Conservation (phyloP, 2,797 vertebrate species). For the Taenioides sp. region DNA sequence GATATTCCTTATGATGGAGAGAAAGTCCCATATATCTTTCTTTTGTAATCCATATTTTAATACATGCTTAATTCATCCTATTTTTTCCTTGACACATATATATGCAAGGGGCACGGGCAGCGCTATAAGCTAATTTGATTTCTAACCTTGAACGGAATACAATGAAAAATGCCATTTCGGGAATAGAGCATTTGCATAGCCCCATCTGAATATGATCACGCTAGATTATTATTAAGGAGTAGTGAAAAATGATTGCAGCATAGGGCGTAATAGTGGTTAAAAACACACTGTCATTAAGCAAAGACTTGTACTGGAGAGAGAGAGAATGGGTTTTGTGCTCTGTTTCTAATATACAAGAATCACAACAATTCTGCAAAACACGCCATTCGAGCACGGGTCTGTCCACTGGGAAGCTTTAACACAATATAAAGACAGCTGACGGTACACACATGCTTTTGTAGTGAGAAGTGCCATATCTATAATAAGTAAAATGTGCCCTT, state of each 20-base stretch:
- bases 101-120: conserved; percentile 20
- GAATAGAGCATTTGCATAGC: conserved; percentile 48
- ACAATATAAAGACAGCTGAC: conserved; percentile 14
- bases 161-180: conserved; percentile 33
- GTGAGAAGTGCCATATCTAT: conserved; percentile 8
- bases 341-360: conserved; percentile 31
- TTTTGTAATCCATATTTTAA: conserved; percentile 44
- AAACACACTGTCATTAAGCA: conserved; percentile 39
- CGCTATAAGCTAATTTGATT: conserved; percentile 32
- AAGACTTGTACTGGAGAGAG: conserved; percentile 38
- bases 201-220: conserved; percentile 34
- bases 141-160: conserved; percentile 21
- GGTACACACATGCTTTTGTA: conserved; percentile 8
- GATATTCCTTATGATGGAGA: conserved; percentile 32
- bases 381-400: conserved; percentile 18
- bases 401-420: conserved; percentile 19
- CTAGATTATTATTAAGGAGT: conserved; percentile 31
- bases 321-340: conserved; percentile 15
- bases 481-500: conserved; percentile 11
- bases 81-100: conserved; percentile 21
- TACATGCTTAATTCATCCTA: conserved; percentile 45
- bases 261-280: conserved; percentile 20
- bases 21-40: conserved; percentile 26
- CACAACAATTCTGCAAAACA: conserved; percentile 37
- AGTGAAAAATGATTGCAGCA: conserved; percentile 13